Percentiles rank a stretch among this genome's conserved stretches.
phyloP scores from a whole-genome alignment of 64 coral and sea anemone genomes.

The Cladopsammia gracilis region DNA sequence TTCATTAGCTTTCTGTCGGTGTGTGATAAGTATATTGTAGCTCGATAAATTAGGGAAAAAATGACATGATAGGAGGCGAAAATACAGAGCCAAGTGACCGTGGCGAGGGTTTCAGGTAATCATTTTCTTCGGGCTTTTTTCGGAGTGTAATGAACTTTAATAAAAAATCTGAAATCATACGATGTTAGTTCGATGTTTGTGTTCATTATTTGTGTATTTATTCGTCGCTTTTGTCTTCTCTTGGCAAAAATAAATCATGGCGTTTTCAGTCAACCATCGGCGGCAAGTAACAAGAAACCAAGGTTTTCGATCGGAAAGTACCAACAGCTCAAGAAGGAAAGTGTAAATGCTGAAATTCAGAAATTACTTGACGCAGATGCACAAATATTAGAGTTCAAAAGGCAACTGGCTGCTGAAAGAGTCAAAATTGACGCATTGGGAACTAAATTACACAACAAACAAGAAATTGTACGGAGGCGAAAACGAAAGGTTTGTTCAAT shows the following conservation, averaged over 20 bases:
- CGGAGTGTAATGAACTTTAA: constrained; percentile 24
- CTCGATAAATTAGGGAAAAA: constrained; percentile 5
- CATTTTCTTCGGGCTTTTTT: constrained; percentile 36
- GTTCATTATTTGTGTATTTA: constrained; percentile 30
- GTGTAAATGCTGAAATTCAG: background rate
- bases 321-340: constrained; percentile 36
- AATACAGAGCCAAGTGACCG: constrained; percentile 20
- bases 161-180: constrained; percentile 56
- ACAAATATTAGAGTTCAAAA: constrained; percentile 34
- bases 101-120: constrained; percentile 41
- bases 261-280: constrained; percentile 49
- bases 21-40: background rate
- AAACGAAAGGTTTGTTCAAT: constrained; percentile 52
- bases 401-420: constrained; percentile 29
- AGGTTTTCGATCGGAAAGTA: constrained; percentile 23
- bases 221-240: constrained; percentile 49
- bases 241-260: constrained; percentile 49
- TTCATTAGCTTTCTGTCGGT: constrained; percentile 26
- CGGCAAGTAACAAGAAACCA: constrained; percentile 3
- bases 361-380: constrained; percentile 15
- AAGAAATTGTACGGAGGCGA: constrained; percentile 43
- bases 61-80: constrained; percentile 25
- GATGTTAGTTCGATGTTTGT: constrained; percentile 49
- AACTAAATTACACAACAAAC: constrained; percentile 19
- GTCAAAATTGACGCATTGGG: constrained; percentile 27